These are phyloP conservation scores for Serranus cabrilla DNA, from an alignment of 2,797 vertebrate species.

Conservation along the genomic window DNA sequence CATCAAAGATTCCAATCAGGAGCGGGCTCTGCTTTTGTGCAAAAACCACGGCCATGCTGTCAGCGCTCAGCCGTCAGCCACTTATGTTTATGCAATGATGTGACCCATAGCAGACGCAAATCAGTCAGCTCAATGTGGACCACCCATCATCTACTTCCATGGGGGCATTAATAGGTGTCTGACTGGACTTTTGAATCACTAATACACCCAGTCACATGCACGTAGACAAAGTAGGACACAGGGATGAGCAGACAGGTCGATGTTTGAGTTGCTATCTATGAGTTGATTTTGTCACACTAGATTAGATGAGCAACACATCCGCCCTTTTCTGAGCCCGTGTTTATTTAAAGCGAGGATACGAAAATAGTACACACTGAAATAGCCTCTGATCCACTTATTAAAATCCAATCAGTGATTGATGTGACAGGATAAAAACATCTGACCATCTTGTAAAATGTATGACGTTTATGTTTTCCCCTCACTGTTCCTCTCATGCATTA, in stretches of 20 bases:
- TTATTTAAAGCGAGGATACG: slow-evolving; percentile 44
- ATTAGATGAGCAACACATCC: slow-evolving; percentile 2
- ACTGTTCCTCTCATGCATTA: too few species aligned
- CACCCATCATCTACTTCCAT: slow-evolving; percentile 36
- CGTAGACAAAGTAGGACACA: slow-evolving; percentile 31
- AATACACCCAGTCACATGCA: slow-evolving; percentile 33
- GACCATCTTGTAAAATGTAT: slow-evolving; percentile 35
- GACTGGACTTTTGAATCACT: slow-evolving; percentile 25
- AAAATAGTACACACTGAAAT: slow-evolving; percentile 56
- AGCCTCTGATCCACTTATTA: slow-evolving; percentile 36
- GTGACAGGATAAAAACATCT: slow-evolving; percentile 44
- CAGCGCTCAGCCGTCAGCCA: slow-evolving; percentile 31
- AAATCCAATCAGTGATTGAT: slow-evolving; percentile 34
- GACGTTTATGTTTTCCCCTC: slow-evolving; percentile 4
- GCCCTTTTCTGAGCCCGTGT: slow-evolving; percentile 10
- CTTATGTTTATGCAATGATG: slow-evolving; percentile 51
- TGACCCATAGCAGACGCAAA: slow-evolving; percentile 33
- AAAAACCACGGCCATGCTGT: slow-evolving; percentile 46
- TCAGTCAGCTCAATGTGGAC: slow-evolving; percentile 29
- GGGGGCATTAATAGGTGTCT: slow-evolving; percentile 22
- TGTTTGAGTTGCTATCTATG: neutral
- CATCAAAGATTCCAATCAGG: slow-evolving; percentile 44
- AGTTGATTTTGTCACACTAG: slow-evolving; percentile 23
- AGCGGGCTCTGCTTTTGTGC: slow-evolving; percentile 24
- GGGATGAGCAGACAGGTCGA: slow-evolving; percentile 39